Conservation (phyloP, 1,140 invertebrate species). For the Hyles euphorbiae region DNA sequence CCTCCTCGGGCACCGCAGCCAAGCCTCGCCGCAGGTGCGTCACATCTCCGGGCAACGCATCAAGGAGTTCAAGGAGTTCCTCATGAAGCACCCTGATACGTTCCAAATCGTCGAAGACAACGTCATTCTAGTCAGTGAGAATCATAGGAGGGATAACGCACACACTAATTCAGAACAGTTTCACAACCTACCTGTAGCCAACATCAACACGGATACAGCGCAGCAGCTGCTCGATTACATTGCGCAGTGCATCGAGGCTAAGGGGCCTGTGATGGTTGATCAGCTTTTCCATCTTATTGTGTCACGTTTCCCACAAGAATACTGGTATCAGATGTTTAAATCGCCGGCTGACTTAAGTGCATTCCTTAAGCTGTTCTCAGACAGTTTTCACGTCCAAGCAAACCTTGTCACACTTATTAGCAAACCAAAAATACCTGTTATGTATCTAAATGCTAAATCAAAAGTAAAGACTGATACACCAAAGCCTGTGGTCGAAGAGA, state of each 20-base stretch:
- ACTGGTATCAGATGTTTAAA: constrained; percentile 90
- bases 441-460: constrained; percentile 70
- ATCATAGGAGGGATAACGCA: constrained; percentile 75
- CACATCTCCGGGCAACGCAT: constrained; percentile 96
- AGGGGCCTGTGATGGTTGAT: constrained; percentile 88
- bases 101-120: constrained; percentile 94
- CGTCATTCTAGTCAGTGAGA: constrained; percentile 78
- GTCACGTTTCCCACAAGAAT: constrained; percentile 85
- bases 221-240: constrained; percentile 87
- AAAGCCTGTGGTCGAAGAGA: constrained; percentile 60
- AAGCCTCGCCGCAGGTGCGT: constrained; percentile 95
- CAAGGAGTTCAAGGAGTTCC: constrained; percentile 95
- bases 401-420: constrained; percentile 90
- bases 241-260: constrained; percentile 84
- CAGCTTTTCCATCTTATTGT: constrained; percentile 89
- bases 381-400: constrained; percentile 92
- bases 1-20: constrained; percentile 92
- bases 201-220: constrained; percentile 87
- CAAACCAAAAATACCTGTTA: constrained; percentile 80
- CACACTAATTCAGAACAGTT: constrained; percentile 77
- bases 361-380: constrained; percentile 92
- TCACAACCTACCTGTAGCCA: constrained; percentile 82
- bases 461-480: constrained; percentile 68
- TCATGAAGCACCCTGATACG: constrained; percentile 88
- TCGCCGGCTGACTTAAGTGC: constrained; percentile 89